A percentile compares a stretch with the other conserved stretches of the same genome.
Conservation (phyloP, 2,888 invertebrate species). For the Phymatocera aterrima region DNA sequence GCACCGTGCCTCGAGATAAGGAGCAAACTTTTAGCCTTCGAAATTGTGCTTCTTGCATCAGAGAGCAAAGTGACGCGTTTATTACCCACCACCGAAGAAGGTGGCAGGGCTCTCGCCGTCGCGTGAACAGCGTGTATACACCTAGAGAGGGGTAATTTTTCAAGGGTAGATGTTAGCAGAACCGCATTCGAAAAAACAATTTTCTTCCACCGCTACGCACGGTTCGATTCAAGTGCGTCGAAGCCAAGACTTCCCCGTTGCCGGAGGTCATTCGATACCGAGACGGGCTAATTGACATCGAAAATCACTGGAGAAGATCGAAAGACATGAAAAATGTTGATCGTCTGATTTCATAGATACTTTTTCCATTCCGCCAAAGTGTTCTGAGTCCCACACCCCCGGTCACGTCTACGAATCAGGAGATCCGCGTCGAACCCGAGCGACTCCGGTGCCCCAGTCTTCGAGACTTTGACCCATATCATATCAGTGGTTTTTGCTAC, state of each 20-base stretch:
- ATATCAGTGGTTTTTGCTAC: slow-evolving; percentile 72
- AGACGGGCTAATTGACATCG: neutral
- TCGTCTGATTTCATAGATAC: neutral
- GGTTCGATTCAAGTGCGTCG: no score
- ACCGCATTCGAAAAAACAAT: no score
- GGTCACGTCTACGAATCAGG: slow-evolving; percentile 32
- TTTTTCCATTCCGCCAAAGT: neutral
- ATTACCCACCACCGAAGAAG: neutral
- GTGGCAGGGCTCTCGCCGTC: neutral
- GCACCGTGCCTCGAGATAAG: neutral
- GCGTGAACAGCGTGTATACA: neutral
- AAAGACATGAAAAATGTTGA: neutral
- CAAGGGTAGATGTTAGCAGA: neutral
- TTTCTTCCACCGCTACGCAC: no score
- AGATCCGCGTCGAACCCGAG: slow-evolving; percentile 45
- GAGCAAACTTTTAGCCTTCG: slow-evolving; percentile 19
- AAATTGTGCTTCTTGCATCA: slow-evolving; percentile 11
- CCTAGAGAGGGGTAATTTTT: neutral
- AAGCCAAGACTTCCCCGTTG: no score
- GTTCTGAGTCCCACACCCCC: slow-evolving; percentile 46
- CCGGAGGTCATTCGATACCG: no score
- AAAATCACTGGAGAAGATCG: neutral
- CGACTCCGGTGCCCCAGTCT: slow-evolving; percentile 69
- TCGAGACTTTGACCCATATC: slow-evolving; percentile 72
- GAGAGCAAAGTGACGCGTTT: neutral